These are phyloP conservation scores for Tupaia tana DNA, from an alignment of 2,113 vertebrate species.

Conservation along the genomic window DNA sequence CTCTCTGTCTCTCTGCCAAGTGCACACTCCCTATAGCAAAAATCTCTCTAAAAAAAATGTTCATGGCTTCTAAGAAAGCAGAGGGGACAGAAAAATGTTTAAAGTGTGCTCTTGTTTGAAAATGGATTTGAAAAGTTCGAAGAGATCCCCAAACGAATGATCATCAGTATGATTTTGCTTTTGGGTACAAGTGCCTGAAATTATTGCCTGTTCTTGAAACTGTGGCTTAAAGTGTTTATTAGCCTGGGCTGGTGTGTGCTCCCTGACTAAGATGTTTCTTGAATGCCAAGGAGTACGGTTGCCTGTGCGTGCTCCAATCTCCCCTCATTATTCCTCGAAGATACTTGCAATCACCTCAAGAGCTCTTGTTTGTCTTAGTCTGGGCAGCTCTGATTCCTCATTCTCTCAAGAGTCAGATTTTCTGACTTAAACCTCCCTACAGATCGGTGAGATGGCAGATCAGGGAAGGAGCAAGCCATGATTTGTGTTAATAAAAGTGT, in stretches of 20 bases:
- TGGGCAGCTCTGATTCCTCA: neutral
- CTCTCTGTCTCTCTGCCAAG: too few species aligned
- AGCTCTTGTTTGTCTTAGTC: neutral
- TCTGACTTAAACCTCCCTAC: neutral
- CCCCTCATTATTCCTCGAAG: slow-evolving; percentile 22
- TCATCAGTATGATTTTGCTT: neutral
- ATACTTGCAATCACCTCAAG: neutral
- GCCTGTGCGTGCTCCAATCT: neutral
- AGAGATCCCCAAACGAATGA: neutral
- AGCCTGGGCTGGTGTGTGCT: neutral
- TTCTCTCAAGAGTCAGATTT: neutral
- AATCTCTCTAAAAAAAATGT: neutral
- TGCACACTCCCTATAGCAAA: too few species aligned
- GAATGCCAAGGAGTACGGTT: neutral
- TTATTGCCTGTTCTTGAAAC: neutral
- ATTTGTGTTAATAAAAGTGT: accelerated
- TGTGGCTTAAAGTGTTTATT: neutral
- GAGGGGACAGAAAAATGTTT: neutral
- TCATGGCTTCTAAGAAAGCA: neutral
- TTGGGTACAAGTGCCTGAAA: neutral
- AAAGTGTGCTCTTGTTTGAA: neutral
- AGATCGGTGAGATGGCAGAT: neutral
- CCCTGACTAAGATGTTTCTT: neutral
- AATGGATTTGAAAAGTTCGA: slow-evolving; percentile 20
- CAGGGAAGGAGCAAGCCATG: neutral